Evolutionary conservation across 2,888 invertebrate species (phyloP), one percentile per base, ranked within the genome.

Genomic region (Melinaea menophilus): DNA sequence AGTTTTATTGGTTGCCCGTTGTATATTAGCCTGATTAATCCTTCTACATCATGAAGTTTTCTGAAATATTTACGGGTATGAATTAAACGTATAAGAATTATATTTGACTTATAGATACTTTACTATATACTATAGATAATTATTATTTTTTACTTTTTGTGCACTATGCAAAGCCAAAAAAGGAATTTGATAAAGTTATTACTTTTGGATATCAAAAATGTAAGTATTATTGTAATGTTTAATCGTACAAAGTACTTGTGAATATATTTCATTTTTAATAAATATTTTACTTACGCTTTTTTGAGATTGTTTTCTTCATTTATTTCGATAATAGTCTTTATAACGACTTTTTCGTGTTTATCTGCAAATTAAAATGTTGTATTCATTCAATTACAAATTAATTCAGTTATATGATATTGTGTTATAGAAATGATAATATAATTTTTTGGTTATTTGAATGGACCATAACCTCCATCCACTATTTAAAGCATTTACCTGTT

Each of bases 281-380:
- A 4, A 3, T 46, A 12, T n/a, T 46, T 1, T 55, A 78, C 84
- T 80, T 74, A 85, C 85, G 71, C 71, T 4, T 69, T 59, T 41
- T 76, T 71, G 22, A 74, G 68, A 64, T 72, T 72, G 58, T 74
- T 70, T 4, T 46, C 62, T 62, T 76, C 75, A 41, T 76, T 78
- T 31, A 88, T 85, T 64, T 88, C 84, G 55, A 89, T 82, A 0
- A 81, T 66, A 0, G 88, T 83, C 69, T 84, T 87, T 46, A 89
- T 80, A 48, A 82, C 59, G 11, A 86, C 65, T 7, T 82, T 79
- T 3, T 77, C 65, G 5, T 81, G 79, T 3, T 77, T 75, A 63
- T 70, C 80, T 82, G 75, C 51, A 80, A 31, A 31, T 9, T 31
- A 22, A 31, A 51, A 51, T 51, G 2, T 51, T 51, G 3, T 31